Conservation (phyloP, 2,113 vertebrate genomes). For the Morone chrysops region DNA sequence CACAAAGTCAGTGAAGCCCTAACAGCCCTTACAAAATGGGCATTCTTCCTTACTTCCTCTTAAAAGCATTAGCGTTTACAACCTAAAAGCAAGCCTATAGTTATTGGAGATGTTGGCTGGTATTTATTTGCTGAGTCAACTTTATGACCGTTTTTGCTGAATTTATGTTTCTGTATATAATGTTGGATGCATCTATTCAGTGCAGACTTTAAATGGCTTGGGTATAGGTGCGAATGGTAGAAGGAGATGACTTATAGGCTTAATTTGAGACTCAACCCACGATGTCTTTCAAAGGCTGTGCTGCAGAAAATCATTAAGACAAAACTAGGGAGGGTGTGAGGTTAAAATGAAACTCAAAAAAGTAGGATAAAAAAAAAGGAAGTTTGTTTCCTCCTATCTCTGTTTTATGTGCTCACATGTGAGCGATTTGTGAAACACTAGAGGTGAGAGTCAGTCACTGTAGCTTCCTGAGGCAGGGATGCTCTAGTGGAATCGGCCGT, state of each 20-base stretch:
- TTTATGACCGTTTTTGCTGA: constrained; percentile 35
- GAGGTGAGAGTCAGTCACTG: constrained; percentile 23
- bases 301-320: constrained; percentile 40
- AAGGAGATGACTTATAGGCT: constrained; percentile 52
- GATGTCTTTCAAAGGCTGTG: constrained; percentile 43
- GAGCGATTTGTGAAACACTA: constrained; percentile 36
- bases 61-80: constrained; percentile 35
- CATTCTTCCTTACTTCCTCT: constrained; percentile 37
- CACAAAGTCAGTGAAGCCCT: constrained; percentile 59
- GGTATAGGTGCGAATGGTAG: constrained; percentile 33
- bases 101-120: constrained; percentile 6
- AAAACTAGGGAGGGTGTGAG: constrained; percentile 29
- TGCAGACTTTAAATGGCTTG: constrained; percentile 25
- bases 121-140: constrained; percentile 4
- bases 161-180: constrained; percentile 37
- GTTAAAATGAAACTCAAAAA: constrained; percentile 67
- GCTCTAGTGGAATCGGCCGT: constrained; percentile 56
- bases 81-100: constrained; percentile 20
- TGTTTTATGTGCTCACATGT: constrained; percentile 34
- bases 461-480: constrained; percentile 41
- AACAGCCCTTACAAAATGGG: constrained; percentile 46
- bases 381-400: constrained; percentile 18
- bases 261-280: constrained; percentile 55
- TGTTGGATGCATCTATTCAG: constrained; percentile 24
- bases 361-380: constrained; percentile 32